phyloP scores from a whole-genome alignment of 2,113 vertebrate genomes.

The Phoenicopterus ruber region DNA sequence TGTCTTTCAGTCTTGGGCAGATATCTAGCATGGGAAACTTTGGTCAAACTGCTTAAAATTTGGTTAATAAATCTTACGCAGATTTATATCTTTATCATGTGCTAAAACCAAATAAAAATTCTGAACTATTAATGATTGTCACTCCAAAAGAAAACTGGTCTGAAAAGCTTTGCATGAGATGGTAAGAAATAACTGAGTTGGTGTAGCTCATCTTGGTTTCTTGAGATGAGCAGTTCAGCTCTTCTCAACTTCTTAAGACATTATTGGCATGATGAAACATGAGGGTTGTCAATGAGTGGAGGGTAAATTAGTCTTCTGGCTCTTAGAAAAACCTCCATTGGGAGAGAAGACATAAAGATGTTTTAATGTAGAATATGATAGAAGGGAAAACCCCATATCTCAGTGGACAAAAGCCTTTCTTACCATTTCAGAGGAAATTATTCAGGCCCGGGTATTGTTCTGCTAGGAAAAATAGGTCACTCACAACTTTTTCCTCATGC shows the following conservation, averaged over 20 bases:
- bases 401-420: neutral
- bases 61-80: neutral
- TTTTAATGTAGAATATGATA: neutral
- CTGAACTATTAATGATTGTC: neutral
- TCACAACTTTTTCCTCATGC: neutral
- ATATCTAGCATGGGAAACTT: neutral
- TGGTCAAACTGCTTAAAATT: neutral
- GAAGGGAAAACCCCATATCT: neutral
- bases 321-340: neutral
- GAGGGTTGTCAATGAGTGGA: neutral
- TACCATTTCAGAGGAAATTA: neutral
- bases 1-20: neutral
- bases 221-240: neutral
- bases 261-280: neutral
- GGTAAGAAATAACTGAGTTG: neutral
- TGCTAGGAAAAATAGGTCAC: neutral
- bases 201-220: neutral
- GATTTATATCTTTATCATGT: neutral
- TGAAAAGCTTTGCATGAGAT: neutral
- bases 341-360: neutral
- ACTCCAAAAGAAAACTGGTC: neutral
- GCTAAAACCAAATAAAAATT: neutral
- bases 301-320: neutral
- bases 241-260: neutral
- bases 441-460: neutral